Base-by-base conservation (phyloP, 1,140 invertebrate genomes). In the Drosophila simulans region DNA sequence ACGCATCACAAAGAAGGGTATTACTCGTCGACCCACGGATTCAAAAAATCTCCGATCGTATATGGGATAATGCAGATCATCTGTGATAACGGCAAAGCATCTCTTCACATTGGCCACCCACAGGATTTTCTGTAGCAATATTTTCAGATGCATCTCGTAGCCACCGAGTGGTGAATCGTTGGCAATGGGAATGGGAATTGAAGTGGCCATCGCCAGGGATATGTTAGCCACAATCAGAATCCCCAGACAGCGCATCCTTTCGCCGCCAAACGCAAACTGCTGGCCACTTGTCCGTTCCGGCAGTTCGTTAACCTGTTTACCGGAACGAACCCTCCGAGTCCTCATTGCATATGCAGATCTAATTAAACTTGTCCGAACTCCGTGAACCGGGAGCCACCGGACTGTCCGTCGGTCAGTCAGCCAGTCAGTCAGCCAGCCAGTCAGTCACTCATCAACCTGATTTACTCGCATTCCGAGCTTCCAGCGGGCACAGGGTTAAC, bases 301-400 rank as follows among this genome's bases (percentile, higher is more conserved):
- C 53, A 42, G 68, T 71, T 71, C 68, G 68, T 71, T 71, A 71
- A 71, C 68, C 68, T 71, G 68, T 15, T 71, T 71, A 70, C 43
- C 65, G 52, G 76, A 39, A 39, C 35, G 40, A 53, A 22, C 45
- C 34, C 58, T 37, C 31, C 31, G 45, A 40, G 15, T 25, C 35
- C 22, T 45, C 81, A 85, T 85, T 77, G 31, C 48, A 46, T 88
- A 88, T 88, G 83, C 83, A 88, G 79, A 88, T 89, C 84, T 79
- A 88, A 88, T 88, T 88, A 83, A 89, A 83, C 79, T 77, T 62
- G 66, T 58, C 73, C 55, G 56, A 84, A 70, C 81, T 54, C 55
- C 51, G 39, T 58, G 54, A 60, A 46, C 64, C 57, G 74, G 45
- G 7, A 55, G 62, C n/a, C 42, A 17, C 22, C 40, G 40, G 45